A percentile compares a stretch with the other conserved stretches of the same genome.
Evolutionary conservation across 1,140 invertebrate species (phyloP).

Genomic region (Pteromalus puparum): DNA sequence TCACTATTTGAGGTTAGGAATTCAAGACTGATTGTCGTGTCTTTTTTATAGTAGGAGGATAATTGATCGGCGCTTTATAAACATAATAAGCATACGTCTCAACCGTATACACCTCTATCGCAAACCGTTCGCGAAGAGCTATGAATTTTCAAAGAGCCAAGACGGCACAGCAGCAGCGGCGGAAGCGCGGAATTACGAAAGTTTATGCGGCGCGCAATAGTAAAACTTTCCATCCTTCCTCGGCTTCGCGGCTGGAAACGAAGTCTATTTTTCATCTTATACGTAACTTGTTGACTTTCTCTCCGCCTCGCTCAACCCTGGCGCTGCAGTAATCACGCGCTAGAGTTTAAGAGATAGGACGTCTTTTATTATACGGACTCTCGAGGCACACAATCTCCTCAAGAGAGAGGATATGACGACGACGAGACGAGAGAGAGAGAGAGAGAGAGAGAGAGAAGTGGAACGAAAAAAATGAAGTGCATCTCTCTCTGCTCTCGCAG

Average conservation of each 20-base stretch:
- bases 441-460: not conserved
- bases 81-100: no score
- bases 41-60: no score
- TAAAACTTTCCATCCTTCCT: not conserved
- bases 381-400: not conserved
- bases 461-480: not conserved
- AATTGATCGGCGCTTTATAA: not conserved
- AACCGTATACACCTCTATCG: not conserved
- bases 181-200: conserved; percentile 3
- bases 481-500: not conserved
- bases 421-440: no score
- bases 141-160: not conserved
- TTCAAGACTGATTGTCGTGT: no score
- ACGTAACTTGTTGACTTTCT: conserved; percentile 38
- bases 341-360: conserved; percentile 11
- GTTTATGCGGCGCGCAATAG: not conserved
- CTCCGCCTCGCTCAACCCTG: not conserved
- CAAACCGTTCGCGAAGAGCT: not conserved
- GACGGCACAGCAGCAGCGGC: no score
- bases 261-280: conserved; percentile 30
- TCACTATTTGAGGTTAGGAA: no score
- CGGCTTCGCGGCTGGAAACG: not conserved
- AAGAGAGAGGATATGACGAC: not conserved
- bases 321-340: not conserved
- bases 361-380: conserved; percentile 19